phyloP scores from a whole-genome alignment of 2,113 vertebrate genomes.

The Periophthalmodon schlosseri region DNA sequence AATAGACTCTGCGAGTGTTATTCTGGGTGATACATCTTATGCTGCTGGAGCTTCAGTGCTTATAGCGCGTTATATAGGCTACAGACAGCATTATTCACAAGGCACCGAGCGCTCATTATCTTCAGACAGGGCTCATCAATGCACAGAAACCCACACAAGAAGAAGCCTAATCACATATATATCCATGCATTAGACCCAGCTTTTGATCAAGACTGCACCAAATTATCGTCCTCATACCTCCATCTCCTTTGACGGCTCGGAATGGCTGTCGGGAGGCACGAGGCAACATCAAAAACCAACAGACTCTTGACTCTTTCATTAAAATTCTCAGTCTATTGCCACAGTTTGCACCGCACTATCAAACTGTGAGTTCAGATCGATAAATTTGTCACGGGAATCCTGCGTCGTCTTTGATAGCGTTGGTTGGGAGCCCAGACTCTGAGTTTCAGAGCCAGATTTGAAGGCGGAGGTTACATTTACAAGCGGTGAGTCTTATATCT shows the following conservation, averaged over 20 bases:
- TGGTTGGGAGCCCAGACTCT: neutral
- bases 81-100: neutral
- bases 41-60: neutral
- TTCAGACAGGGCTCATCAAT: neutral
- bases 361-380: slow-evolving; percentile 5
- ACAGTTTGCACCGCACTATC: slow-evolving; percentile 5
- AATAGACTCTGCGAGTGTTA: too few species aligned
- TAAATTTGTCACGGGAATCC: slow-evolving; percentile 7
- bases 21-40: neutral
- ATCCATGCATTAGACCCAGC: neutral
- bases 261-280: neutral
- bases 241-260: neutral
- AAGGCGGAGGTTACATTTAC: slow-evolving; percentile 8
- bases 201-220: neutral
- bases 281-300: neutral
- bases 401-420: neutral
- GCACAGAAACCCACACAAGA: slow-evolving; percentile 3
- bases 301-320: slow-evolving; percentile 4
- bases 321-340: neutral
- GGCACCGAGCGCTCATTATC: neutral
- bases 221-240: neutral
- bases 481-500: slow-evolving; percentile 3
- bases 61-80: neutral
- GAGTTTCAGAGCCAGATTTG: slow-evolving; percentile 6
- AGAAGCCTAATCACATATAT: neutral